A percentile compares a stretch with the other conserved stretches of the same genome.
Evolutionary conservation across 2,113 vertebrate genomes (phyloP).

Genomic region (Arvicanthis niloticus): DNA sequence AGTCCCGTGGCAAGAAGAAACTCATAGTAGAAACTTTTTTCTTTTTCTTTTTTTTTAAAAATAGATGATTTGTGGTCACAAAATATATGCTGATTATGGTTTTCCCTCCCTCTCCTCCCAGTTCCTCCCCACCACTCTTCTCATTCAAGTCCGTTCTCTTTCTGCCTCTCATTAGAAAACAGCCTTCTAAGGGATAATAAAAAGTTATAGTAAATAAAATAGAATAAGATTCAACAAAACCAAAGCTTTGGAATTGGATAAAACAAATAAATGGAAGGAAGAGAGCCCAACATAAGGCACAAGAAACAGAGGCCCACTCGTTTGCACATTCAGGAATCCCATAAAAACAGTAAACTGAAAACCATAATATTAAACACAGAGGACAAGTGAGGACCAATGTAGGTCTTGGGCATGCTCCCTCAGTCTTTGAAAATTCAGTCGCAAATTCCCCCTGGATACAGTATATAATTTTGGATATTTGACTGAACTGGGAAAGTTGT

Average conservation of each 20-base stretch:
- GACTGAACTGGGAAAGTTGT: not conserved
- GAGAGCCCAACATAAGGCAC: not conserved
- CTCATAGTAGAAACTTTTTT: not conserved
- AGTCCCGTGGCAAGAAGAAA: not conserved
- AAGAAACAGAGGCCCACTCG: not conserved
- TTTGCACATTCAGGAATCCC: not conserved
- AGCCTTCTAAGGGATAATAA: not conserved
- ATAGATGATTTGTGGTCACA: not conserved
- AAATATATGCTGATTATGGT: not conserved
- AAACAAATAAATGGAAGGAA: not conserved
- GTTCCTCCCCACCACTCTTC: not conserved
- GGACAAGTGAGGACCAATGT: not conserved
- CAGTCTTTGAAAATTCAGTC: not conserved
- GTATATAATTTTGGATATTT: slow-evolving; percentile 25
- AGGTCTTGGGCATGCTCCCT: not conserved
- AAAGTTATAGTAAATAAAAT: not conserved
- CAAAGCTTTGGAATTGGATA: not conserved
- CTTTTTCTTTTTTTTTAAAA: not conserved
- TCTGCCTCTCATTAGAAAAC: not conserved
- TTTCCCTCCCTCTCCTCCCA: not conserved
- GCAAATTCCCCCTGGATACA: not conserved
- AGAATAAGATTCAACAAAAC: not conserved
- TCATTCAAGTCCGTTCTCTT: not conserved
- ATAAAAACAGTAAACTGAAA: not conserved
- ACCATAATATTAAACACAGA: not conserved